These are phyloP conservation scores for Nannoperca australis DNA, from an alignment of 2,797 vertebrate species.

Conservation along the genomic window DNA sequence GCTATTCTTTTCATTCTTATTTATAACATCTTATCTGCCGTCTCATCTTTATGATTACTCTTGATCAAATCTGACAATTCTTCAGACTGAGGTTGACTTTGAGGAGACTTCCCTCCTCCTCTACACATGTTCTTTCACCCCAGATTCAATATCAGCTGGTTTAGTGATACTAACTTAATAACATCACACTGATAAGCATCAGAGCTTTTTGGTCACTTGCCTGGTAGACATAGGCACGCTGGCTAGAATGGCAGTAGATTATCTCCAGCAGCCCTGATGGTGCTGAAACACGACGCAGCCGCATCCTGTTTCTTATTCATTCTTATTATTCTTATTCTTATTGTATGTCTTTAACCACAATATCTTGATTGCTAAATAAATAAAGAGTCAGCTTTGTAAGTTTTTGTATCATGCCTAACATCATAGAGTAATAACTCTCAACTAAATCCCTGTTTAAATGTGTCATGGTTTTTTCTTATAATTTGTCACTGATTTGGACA, in stretches of 20 bases:
- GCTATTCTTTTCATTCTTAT: slow-evolving; percentile 19
- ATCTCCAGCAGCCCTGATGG: background rate
- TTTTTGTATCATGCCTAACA: background rate
- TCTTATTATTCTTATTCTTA: no score
- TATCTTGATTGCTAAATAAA: no score
- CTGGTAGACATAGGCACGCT: background rate
- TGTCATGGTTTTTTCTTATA: background rate
- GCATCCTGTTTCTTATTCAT: no score
- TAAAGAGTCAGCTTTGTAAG: background rate
- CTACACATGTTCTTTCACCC: slow-evolving; percentile 7
- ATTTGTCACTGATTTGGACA: slow-evolving; percentile 23
- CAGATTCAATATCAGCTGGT: background rate
- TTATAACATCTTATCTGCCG: background rate
- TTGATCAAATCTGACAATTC: slow-evolving; percentile 3
- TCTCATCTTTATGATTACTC: slow-evolving; percentile 10
- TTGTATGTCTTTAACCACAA: background rate
- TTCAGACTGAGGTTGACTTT: slow-evolving; percentile 1
- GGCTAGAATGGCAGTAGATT: background rate
- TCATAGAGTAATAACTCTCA: background rate
- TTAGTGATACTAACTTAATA: background rate
- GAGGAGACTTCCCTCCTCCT: background rate
- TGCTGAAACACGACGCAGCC: background rate
- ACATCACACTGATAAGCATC: background rate
- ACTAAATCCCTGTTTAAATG: background rate
- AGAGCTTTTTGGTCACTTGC: background rate